Evolutionary conservation across 2,797 vertebrate genomes (phyloP).

Genomic region (Yasuhikotakia modesta): DNA sequence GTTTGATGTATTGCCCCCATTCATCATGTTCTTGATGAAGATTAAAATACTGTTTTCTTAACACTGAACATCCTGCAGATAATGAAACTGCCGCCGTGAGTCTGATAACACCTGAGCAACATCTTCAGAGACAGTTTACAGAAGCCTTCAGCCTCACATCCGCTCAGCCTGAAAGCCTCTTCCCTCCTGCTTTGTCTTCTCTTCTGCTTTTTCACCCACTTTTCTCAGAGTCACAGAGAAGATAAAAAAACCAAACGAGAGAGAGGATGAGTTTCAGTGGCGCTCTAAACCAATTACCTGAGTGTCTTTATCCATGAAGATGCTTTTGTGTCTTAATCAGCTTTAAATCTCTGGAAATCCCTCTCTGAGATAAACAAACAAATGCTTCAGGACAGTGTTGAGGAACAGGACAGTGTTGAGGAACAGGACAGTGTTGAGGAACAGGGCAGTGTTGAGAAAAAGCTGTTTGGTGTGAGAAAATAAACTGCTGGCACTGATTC

Average conservation of each 20-base stretch:
- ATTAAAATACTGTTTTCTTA: not conserved
- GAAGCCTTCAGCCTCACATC: slow-evolving; percentile 47
- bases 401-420: no score
- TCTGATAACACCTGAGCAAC: slow-evolving; percentile 37
- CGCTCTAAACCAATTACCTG: slow-evolving; percentile 85
- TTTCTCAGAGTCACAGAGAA: slow-evolving; percentile 66
- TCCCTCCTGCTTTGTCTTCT: slow-evolving; percentile 54
- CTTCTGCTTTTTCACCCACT: slow-evolving; percentile 47
- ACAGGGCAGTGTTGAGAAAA: slow-evolving; percentile 68
- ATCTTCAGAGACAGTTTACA: slow-evolving; percentile 50
- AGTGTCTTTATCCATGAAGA: slow-evolving; percentile 83
- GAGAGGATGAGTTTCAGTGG: slow-evolving; percentile 75
- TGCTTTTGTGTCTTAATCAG: slow-evolving; percentile 88
- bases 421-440: no score
- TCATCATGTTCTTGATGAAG: not conserved
- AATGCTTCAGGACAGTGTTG: slow-evolving; percentile 75
- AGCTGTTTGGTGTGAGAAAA: slow-evolving; percentile 50
- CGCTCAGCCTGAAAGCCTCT: slow-evolving; percentile 59
- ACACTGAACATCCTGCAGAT: not conserved
- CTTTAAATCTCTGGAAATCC: slow-evolving; percentile 88
- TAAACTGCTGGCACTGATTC: not conserved
- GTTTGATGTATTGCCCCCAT: slow-evolving; percentile 63
- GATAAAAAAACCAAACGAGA: slow-evolving; percentile 73
- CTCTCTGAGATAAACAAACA: slow-evolving; percentile 87
- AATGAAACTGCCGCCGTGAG: not conserved